Conservation (phyloP, 2,797 vertebrate genomes). For the Tapera naevia region DNA sequence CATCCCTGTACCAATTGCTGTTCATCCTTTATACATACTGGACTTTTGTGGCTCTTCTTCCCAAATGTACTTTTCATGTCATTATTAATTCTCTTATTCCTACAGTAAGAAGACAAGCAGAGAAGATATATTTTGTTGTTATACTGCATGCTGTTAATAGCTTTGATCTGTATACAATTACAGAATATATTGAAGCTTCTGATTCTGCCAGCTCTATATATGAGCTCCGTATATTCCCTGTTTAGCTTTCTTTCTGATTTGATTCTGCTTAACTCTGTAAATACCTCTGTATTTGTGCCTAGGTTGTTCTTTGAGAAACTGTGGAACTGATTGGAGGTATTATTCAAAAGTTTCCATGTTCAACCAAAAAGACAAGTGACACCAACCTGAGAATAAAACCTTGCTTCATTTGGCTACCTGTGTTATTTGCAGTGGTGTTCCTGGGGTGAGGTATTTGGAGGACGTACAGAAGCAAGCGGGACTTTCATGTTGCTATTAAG, state of each 20-base stretch:
- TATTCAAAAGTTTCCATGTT: conserved; percentile 43
- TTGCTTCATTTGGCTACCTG: conserved; percentile 27
- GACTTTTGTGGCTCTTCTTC: neutral
- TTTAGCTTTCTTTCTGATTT: conserved; percentile 18
- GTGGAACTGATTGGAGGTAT: neutral
- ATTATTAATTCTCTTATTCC: neutral
- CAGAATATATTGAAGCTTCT: neutral
- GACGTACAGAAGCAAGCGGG: conserved; percentile 16
- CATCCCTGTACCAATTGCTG: neutral
- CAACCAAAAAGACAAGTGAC: conserved; percentile 26
- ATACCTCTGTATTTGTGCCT: conserved; percentile 30
- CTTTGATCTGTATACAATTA: conserved; percentile 11
- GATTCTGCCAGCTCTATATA: neutral
- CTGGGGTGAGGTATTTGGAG: conserved; percentile 53
- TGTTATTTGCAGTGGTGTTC: conserved; percentile 12
- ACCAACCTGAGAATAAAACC: conserved; percentile 54
- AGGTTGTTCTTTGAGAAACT: neutral
- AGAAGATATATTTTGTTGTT: conserved; percentile 31
- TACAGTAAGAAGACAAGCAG: conserved; percentile 4
- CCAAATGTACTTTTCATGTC: neutral
- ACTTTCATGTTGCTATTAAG: conserved; percentile 62
- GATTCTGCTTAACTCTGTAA: conserved; percentile 43
- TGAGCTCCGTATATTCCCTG: neutral
- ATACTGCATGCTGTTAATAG: neutral
- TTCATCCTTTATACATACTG: neutral